These are phyloP conservation scores for Momotus momota DNA, from an alignment of 2,797 vertebrate genomes.

Conservation along the genomic window DNA sequence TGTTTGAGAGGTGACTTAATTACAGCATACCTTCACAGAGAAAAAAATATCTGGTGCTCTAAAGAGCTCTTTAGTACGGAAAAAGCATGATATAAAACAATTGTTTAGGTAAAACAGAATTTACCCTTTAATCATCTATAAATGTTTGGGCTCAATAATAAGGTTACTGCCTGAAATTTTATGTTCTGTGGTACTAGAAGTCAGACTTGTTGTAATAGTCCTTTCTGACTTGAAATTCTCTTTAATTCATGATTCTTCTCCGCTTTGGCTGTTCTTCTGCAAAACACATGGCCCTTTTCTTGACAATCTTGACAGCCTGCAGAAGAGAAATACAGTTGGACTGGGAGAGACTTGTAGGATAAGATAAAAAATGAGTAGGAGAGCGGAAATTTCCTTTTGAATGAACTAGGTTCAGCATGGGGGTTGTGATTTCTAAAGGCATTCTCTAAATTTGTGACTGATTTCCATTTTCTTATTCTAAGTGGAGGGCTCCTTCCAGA, in stretches of 20 bases:
- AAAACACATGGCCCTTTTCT: conserved; percentile 26
- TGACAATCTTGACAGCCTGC: not conserved
- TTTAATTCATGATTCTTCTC: conserved; percentile 13
- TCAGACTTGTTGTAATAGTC: not conserved
- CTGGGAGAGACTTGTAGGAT: not conserved
- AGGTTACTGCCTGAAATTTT: not conserved
- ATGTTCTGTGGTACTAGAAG: conserved; percentile 8
- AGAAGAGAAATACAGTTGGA: not conserved
- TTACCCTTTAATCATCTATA: not conserved
- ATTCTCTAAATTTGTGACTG: not conserved
- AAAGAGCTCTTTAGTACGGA: conserved; percentile 22
- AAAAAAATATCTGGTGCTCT: conserved; percentile 16
- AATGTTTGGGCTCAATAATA: conserved; percentile 31
- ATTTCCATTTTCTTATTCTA: conserved; percentile 10
- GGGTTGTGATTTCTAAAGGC: not conserved
- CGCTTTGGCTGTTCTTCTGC: not conserved
- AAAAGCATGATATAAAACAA: conserved; percentile 1
- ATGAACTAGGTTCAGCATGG: not conserved
- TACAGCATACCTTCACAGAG: conserved; percentile 40
- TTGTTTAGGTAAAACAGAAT: not conserved
- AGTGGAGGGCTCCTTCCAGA: not conserved
- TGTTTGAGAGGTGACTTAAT: conserved; percentile 61
- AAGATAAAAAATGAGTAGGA: conserved; percentile 5
- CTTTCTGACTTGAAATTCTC: conserved; percentile 2
- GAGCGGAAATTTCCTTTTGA: not conserved